Evolutionary conservation across 30 jellyfish, hydroid and myxozoan species (phyloP), one percentile per base, ranked within the genome.

Genomic region (Cassiopea andromeda): DNA sequence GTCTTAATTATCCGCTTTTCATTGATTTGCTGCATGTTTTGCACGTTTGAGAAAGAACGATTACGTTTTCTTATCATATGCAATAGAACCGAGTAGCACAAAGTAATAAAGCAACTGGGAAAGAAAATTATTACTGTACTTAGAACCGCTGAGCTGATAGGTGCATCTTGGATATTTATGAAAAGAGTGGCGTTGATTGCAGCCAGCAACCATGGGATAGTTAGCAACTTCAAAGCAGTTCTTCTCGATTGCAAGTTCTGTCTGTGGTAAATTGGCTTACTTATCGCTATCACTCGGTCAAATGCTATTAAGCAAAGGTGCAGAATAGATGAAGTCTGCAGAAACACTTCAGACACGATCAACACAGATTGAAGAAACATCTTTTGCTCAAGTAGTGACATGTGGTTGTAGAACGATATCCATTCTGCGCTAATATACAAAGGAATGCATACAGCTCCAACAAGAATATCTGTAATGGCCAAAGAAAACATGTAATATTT

Each of bases 391-490:
- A 1, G 54, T 1, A 70, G 57, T 1, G 79, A 70, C 2, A 6
- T 19, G 0, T 6, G n/a, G 10, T 15, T 17, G 16, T 70, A 0
- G 54, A 43, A 19, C 1, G 27, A 19, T 3, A 70, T 19, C 79
- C 79, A 70, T 43, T 70, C 79, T 70, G 6, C 27, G 57, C 0
- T 1, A 4, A 70, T 6, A 70, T 70, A 70, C 38, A 70, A 4
- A 19, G 89, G 89, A 45, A 80, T 60, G 60, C 69, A 58, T 7
- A 80, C 44, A 1, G 60, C 76, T 7, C 89, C 89, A 7, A 45
- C 66, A 2, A 80, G 60, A 44, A 80, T n/a, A 69, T 80, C 89
- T 18, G 89, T 80, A 4, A 80, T 12, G 19, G 89, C 89, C 78
- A 80, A 19, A 8, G 89, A 80, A n/a, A 80, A 44, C 1, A 80